Conservation (phyloP, 2,888 invertebrate species). For the Euplexia lucipara region DNA sequence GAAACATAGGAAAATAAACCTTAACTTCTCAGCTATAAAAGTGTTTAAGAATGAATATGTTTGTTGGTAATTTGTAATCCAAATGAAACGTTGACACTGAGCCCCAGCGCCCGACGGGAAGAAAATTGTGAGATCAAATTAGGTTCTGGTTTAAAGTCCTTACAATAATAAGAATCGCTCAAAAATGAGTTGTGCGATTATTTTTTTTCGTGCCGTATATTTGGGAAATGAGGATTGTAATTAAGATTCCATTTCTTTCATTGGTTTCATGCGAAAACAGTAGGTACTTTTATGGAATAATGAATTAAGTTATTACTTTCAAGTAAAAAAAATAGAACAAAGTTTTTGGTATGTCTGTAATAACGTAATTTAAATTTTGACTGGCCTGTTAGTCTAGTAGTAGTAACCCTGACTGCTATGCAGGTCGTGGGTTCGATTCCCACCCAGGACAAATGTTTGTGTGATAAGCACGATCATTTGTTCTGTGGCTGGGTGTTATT, state of each 20-base stretch:
- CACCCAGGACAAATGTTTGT: no score
- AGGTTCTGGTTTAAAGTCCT: constrained; percentile 81
- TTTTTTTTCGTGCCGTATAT: constrained; percentile 56
- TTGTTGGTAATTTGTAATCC: constrained; percentile 80
- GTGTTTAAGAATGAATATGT: constrained; percentile 44
- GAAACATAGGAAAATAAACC: constrained; percentile 57
- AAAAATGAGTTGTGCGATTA: constrained; percentile 75
- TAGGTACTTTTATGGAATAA: constrained; percentile 3
- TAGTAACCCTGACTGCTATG: no score
- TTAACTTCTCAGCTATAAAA: constrained; percentile 57
- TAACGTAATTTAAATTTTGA: not conserved
- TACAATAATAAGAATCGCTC: constrained; percentile 81
- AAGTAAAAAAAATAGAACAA: not conserved
- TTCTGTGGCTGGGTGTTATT: no score
- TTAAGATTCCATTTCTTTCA: constrained; percentile 42
- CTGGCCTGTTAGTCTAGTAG: no score
- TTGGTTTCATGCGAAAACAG: not conserved
- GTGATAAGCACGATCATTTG: no score
- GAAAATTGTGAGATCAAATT: constrained; percentile 88
- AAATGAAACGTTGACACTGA: constrained; percentile 88
- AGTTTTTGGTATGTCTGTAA: not conserved
- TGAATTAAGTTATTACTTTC: not conserved
- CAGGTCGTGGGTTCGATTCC: no score
- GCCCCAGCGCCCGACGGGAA: constrained; percentile 79
- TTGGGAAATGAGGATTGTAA: constrained; percentile 54